Percentiles rank a stretch among this genome's conserved stretches.
Evolutionary conservation across 2,113 vertebrate species (phyloP).

Genomic region (Phoenicopterus ruber): DNA sequence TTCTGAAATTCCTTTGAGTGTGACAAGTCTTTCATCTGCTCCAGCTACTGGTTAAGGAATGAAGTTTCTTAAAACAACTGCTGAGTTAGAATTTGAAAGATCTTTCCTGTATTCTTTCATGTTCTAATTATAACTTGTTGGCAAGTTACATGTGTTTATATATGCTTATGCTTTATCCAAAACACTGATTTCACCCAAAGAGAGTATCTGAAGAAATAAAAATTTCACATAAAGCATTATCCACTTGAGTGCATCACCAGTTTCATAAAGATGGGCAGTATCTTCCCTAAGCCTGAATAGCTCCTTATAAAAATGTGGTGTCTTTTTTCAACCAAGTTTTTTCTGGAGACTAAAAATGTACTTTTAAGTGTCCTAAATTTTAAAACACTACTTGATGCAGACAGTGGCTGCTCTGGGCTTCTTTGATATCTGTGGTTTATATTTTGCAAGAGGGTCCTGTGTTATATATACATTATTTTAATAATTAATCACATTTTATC

Average conservation of each 20-base stretch:
- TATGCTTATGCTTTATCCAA: not conserved
- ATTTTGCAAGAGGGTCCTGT: not conserved
- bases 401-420: not conserved
- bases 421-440: not conserved
- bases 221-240: not conserved
- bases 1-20: not conserved
- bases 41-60: not conserved
- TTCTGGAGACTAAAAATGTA: not conserved
- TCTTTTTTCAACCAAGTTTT: not conserved
- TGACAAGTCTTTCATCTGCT: not conserved
- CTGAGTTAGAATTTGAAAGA: not conserved
- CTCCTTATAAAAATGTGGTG: not conserved
- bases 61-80: not conserved
- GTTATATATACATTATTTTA: not conserved
- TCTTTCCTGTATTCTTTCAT: not conserved
- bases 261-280: not conserved
- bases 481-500: not conserved
- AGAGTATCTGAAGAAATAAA: not conserved
- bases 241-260: not conserved
- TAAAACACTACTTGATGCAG: not conserved
- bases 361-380: not conserved
- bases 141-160: not conserved
- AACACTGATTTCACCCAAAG: not conserved
- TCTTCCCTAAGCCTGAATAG: not conserved
- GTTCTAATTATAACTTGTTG: not conserved